phyloP scores from a whole-genome alignment of 2,113 vertebrate species.

The Ailurus styani region DNA sequence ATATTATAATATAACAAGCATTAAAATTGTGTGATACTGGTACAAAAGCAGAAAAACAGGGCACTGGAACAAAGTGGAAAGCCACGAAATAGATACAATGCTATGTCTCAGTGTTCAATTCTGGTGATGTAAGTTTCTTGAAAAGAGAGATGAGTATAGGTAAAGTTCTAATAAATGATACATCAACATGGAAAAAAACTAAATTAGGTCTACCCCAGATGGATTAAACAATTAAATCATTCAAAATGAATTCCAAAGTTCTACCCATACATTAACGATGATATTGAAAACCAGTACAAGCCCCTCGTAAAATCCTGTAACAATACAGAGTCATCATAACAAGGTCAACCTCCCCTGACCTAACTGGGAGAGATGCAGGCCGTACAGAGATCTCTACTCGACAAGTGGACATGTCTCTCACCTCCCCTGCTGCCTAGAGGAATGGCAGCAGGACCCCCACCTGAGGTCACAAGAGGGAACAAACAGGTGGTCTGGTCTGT shows the following conservation, averaged over 20 bases:
- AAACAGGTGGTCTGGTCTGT: neutral
- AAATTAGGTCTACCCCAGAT: neutral
- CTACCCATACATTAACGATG: neutral
- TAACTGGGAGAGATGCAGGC: neutral
- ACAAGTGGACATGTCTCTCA: neutral
- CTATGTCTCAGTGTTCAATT: neutral
- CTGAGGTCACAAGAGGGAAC: neutral
- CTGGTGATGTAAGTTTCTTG: neutral
- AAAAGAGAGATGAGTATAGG: neutral
- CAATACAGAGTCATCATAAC: neutral
- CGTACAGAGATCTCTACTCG: neutral
- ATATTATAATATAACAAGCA: neutral
- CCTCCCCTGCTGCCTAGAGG: neutral
- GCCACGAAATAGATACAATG: neutral
- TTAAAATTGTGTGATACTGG: neutral
- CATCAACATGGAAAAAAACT: neutral
- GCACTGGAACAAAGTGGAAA: neutral
- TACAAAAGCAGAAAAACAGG: neutral
- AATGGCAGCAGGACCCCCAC: neutral
- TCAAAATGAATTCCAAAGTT: neutral
- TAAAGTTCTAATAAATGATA: neutral
- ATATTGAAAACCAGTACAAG: neutral
- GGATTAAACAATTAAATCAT: slow-evolving; percentile 4
- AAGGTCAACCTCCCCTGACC: neutral
- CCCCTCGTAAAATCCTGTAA: neutral